Percentiles rank a stretch among this genome's conserved stretches.
Conservation (phyloP, 2,113 vertebrate species). For the Tonatia bakeri region DNA sequence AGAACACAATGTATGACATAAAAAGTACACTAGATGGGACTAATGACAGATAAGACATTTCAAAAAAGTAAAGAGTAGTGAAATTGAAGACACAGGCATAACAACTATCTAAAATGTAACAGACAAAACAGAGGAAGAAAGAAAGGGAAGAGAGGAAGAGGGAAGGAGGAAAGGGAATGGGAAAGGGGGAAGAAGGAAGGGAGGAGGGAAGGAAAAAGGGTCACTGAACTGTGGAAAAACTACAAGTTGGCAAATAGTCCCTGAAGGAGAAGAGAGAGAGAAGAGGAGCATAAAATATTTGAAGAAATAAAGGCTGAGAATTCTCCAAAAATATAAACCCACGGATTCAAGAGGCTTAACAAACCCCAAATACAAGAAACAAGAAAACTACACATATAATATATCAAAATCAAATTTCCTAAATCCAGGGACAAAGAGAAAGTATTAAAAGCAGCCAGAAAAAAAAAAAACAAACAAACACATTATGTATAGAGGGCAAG, state of each 20-base stretch:
- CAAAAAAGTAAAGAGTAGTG: not conserved
- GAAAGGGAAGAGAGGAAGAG: not conserved
- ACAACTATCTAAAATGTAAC: not conserved
- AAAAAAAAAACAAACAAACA: too few species aligned
- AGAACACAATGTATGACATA: not conserved
- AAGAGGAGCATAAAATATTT: not conserved
- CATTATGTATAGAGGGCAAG: not conserved
- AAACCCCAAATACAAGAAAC: not conserved
- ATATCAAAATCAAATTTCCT: not conserved
- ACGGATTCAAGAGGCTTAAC: not conserved
- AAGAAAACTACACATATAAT: not conserved
- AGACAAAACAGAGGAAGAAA: not conserved
- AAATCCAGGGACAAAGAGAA: not conserved
- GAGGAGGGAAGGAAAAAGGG: not conserved
- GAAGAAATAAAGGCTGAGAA: not conserved
- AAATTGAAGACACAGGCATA: not conserved
- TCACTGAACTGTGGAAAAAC: not conserved
- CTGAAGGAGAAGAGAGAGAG: not conserved
- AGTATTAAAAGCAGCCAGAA: not conserved
- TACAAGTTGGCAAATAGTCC: not conserved
- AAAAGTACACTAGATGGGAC: not conserved
- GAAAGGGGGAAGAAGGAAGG: not conserved
- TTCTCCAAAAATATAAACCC: not conserved
- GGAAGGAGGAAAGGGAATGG: not conserved
- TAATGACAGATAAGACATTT: too few species aligned